Evolutionary conservation across 2,113 vertebrate genomes (phyloP), one percentile per base, ranked within the genome.

Genomic region (Heterocephalus glaber): DNA sequence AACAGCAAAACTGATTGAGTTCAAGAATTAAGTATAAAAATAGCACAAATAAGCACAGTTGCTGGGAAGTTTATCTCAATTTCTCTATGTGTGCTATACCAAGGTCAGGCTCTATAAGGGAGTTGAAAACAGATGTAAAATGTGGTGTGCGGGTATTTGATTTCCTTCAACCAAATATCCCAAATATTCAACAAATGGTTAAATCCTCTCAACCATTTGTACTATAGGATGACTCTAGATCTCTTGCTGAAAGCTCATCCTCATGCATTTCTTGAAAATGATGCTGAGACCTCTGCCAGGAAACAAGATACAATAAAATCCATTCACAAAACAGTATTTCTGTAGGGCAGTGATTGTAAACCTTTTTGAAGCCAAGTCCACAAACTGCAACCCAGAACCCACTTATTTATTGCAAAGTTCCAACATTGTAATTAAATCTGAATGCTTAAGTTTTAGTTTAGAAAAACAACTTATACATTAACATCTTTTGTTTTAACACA

Each of bases 81-180:
- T 68, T 65, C n/a, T 16, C 20, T 13, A 28, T 60, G 16, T 20
- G 30, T 26, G 9, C 9, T 65, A 19, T 24, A 28, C 44, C 33
- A 61, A 30, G 2, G 5, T 26, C 19, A 76, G 24, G 4, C 9
- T 44, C 9, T 83, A 44, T 35, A 19, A 87, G 17, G 2, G 13
- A 58, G 7, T 3, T 61, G 38, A 58, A 52, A 20, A 17, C 5
- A 47, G 2, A 47, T 28, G 7, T 2, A 4, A 68, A 7, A 33
- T 4, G 4, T 33, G 20, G 2, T 0, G 3, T 61, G 4, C 0
- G 41, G 65, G 28, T 60, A 33, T 33, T 6, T 68, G 54, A 0
- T 24, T 61, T 47, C 7, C 54, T 81, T 87, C 33, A 33, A 24
- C 44, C 7, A 4, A 12, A 7, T 77, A 54, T 47, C 56, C 26